Evolutionary conservation across 2,113 vertebrate species (phyloP).

Genomic region (Gopherus flavomarginatus): DNA sequence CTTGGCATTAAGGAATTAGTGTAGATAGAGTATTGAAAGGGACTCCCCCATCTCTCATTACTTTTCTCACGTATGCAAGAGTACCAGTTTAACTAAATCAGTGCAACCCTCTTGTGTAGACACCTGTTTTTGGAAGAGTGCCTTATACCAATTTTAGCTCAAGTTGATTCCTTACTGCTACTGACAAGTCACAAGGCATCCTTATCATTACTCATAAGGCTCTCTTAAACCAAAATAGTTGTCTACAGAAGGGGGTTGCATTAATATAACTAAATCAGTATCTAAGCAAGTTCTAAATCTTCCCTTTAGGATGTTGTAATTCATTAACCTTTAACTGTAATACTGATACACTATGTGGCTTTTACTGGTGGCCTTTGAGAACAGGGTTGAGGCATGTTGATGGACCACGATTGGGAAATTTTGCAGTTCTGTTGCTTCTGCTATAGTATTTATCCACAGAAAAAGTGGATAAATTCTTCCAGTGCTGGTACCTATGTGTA

Average conservation of each 20-base stretch:
- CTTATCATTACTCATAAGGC: neutral
- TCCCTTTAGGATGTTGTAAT: neutral
- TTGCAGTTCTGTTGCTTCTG: neutral
- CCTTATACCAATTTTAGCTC: neutral
- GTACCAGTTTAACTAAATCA: neutral
- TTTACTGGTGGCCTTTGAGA: neutral
- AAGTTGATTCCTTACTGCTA: neutral
- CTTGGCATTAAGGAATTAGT: neutral
- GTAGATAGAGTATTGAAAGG: neutral
- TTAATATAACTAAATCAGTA: neutral
- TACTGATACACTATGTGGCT: neutral
- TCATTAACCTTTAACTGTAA: fast-evolving
- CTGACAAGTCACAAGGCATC: neutral
- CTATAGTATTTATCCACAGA: neutral
- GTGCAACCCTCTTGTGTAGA: neutral
- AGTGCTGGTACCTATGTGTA: neutral
- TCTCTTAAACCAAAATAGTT: neutral
- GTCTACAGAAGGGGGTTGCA: neutral
- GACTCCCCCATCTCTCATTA: neutral
- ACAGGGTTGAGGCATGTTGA: neutral
- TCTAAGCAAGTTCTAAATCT: neutral
- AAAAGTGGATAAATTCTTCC: neutral
- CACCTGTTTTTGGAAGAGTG: neutral
- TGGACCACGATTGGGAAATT: neutral
- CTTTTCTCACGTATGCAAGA: neutral